These are phyloP conservation scores for Drosophila parabipectinata DNA, from an alignment of 1,140 invertebrate species.

Conservation along the genomic window DNA sequence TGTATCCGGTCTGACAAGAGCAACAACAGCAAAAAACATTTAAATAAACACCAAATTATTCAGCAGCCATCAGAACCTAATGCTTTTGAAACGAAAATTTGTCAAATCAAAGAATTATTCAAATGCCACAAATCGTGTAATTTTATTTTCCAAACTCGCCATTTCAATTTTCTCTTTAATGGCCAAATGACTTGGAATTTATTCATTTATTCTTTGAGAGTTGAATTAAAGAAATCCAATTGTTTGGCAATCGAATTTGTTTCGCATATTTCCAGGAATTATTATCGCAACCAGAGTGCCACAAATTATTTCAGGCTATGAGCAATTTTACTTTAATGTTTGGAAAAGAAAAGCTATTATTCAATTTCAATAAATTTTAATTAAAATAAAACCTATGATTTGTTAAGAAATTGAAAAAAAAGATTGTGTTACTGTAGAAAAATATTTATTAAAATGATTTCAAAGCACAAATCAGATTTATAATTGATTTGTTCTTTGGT, in stretches of 20 bases:
- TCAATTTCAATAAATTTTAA: too few species aligned
- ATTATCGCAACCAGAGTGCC: slow-evolving; percentile 7
- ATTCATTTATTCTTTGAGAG: not conserved
- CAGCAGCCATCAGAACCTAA: slow-evolving; percentile 14
- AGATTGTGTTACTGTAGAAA: too few species aligned
- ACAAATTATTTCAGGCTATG: slow-evolving; percentile 23
- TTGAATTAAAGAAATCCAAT: not conserved
- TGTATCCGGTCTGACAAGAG: slow-evolving; percentile 32
- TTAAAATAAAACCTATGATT: too few species aligned
- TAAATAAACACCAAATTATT: slow-evolving; percentile 44
- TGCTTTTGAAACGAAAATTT: slow-evolving; percentile 12
- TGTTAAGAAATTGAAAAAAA: too few species aligned
- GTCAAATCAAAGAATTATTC: slow-evolving; percentile 9
- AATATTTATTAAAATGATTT: not conserved
- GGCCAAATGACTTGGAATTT: slow-evolving; percentile 1
- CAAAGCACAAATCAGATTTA: not conserved
- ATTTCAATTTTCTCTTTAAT: not conserved
- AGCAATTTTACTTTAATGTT: not conserved
- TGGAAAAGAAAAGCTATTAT: not conserved
- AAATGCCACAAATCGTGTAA: slow-evolving; percentile 23
- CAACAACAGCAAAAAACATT: slow-evolving; percentile 16
- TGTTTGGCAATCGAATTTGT: slow-evolving; percentile 6
- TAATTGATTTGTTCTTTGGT: not conserved
- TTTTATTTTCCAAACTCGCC: slow-evolving; percentile 11
- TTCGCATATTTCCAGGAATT: not conserved